These are phyloP conservation scores for Campylomormyrus numenius DNA, from an alignment of 2,113 vertebrate genomes.

Conservation along the genomic window DNA sequence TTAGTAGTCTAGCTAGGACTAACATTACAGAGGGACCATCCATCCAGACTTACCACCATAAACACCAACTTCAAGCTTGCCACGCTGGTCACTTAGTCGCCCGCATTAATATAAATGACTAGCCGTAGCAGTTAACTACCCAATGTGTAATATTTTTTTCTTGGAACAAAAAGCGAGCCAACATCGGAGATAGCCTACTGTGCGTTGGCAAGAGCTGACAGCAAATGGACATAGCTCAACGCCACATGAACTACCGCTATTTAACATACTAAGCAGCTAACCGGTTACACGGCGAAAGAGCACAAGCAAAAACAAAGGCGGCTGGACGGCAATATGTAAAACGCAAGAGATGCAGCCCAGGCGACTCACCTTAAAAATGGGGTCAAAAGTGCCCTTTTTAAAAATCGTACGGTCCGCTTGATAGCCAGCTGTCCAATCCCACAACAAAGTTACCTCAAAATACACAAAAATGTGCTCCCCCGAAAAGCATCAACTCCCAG, in stretches of 20 bases:
- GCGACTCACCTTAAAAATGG: not conserved
- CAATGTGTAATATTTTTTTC: not conserved
- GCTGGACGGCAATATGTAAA: not conserved
- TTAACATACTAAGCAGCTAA: not conserved
- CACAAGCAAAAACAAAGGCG: not conserved
- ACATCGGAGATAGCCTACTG: not conserved
- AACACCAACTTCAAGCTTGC: not conserved
- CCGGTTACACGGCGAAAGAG: not conserved
- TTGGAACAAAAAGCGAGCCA: not conserved
- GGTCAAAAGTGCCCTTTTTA: slow-evolving; percentile 1
- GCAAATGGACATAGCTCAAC: not conserved
- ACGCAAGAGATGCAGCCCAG: not conserved
- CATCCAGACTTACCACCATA: not conserved
- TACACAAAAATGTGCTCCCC: not conserved
- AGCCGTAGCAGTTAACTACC: not conserved
- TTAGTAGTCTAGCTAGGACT: not conserved
- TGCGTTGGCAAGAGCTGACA: not conserved
- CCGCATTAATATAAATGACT: not conserved
- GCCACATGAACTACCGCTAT: not conserved
- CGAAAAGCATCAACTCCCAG: not conserved
- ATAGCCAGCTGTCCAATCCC: not conserved
- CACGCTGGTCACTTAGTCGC: not conserved
- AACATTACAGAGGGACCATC: not conserved
- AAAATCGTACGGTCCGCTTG: not conserved
- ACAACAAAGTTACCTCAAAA: not conserved